These are phyloP conservation scores for Aphelinus atriplicis DNA, from an alignment of 1,140 invertebrate genomes.

Conservation along the genomic window DNA sequence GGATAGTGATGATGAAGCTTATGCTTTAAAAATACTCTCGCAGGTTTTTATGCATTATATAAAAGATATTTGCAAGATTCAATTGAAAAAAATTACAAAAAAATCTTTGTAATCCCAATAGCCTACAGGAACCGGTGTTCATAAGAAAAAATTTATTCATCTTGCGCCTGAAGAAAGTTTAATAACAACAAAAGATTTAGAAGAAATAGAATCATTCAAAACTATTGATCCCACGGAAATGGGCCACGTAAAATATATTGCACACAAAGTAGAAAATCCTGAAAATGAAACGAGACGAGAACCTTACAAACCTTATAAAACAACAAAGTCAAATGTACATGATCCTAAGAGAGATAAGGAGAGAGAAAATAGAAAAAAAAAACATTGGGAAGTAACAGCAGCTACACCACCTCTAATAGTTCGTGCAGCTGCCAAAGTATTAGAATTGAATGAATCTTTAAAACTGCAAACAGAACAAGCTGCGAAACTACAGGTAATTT, in stretches of 20 bases:
- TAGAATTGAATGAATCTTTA: slow-evolving; percentile 70
- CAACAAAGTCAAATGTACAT: slow-evolving; percentile 71
- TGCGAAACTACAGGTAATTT: slow-evolving; percentile 60
- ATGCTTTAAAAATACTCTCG: slow-evolving; percentile 74
- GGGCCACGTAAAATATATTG: slow-evolving; percentile 70
- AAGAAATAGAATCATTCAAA: slow-evolving; percentile 67
- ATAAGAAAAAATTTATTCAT: slow-evolving; percentile 70
- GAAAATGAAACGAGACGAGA: slow-evolving; percentile 55
- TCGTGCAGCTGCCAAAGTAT: slow-evolving; percentile 67
- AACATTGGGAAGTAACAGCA: slow-evolving; percentile 76
- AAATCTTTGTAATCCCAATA: slow-evolving; percentile 40
- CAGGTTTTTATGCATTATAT: no score
- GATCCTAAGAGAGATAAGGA: slow-evolving; percentile 71
- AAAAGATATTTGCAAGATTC: no score
- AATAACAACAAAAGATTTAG: slow-evolving; percentile 71
- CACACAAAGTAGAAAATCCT: slow-evolving; percentile 67
- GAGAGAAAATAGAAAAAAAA: slow-evolving; percentile 69
- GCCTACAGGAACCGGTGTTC: slow-evolving; percentile 65
- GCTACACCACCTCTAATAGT: slow-evolving; percentile 71
- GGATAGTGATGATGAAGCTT: slow-evolving; percentile 75
- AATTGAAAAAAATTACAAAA: no score
- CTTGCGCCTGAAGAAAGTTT: slow-evolving; percentile 67
- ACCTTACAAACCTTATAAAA: slow-evolving; percentile 73
- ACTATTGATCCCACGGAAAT: slow-evolving; percentile 45
- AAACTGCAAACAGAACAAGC: slow-evolving; percentile 66